A percentile compares a stretch with the other conserved stretches of the same genome.
These are phyloP conservation scores for Thalassoma bifasciatum DNA, from an alignment of 2,113 vertebrate species.

Conservation along the genomic window DNA sequence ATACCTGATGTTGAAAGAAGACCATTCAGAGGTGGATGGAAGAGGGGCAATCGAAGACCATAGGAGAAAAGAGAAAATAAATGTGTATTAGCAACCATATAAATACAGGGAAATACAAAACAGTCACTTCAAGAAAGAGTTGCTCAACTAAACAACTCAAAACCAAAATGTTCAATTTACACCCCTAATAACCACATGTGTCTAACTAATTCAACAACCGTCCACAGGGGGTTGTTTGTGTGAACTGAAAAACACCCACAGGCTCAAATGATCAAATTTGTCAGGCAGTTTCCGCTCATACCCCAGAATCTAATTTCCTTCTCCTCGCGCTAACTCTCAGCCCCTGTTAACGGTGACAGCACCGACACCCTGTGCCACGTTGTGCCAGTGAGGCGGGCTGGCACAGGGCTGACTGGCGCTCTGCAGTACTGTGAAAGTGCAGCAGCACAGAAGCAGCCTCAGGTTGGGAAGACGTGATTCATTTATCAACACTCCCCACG, in stretches of 20 bases:
- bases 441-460: constrained; percentile 57
- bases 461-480: constrained; percentile 78
- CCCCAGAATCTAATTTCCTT: constrained; percentile 51
- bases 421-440: constrained; percentile 67
- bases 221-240: constrained; percentile 51
- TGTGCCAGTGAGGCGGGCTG: constrained; percentile 59
- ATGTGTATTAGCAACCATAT: constrained; percentile 25
- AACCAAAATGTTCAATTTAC: constrained; percentile 56
- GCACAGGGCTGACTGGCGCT: constrained; percentile 59
- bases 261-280: constrained; percentile 58
- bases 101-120: constrained; percentile 13
- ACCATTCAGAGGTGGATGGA: constrained; percentile 4
- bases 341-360: constrained; percentile 53
- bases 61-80: constrained; percentile 50
- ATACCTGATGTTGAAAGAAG: constrained; percentile 62
- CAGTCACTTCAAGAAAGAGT: constrained; percentile 6
- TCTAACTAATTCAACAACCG: constrained; percentile 61
- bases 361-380: constrained; percentile 55
- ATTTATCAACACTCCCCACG: constrained; percentile 78
- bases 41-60: constrained; percentile 27
- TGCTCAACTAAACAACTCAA: constrained; percentile 36
- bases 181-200: constrained; percentile 57
- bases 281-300: constrained; percentile 52
- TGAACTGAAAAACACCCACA: constrained; percentile 56
- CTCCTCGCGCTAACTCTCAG: constrained; percentile 37